Conservation (phyloP, 2,888 invertebrate genomes). For the Keiferia lycopersicella region DNA sequence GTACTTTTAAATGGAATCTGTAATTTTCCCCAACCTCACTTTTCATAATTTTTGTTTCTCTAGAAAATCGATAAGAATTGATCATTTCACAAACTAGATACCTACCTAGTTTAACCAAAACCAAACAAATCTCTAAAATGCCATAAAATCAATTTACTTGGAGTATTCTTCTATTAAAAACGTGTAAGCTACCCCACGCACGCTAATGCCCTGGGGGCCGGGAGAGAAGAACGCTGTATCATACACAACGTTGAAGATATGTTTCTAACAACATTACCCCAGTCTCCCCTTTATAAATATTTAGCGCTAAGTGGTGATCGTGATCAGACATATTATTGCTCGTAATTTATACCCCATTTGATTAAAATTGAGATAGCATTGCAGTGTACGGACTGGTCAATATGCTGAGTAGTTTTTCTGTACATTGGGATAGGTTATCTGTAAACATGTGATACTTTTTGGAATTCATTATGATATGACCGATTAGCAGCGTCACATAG, state of each 20-base stretch:
- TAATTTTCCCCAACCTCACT: too few species aligned
- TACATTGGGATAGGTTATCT: too few species aligned
- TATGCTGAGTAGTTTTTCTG: background rate
- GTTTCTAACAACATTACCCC: constrained; percentile 25
- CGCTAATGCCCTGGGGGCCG: constrained; percentile 26
- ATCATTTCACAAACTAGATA: too few species aligned
- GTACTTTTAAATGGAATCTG: too few species aligned
- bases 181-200: constrained; percentile 17
- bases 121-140: constrained; percentile 2
- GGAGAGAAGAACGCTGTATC: constrained; percentile 34
- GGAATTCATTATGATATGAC: too few species aligned
- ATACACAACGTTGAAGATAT: constrained; percentile 40
- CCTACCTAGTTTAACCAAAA: background rate
- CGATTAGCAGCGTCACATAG: too few species aligned
- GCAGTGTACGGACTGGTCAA: too few species aligned
- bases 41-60: too few species aligned
- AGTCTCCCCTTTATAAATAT: constrained; percentile 19
- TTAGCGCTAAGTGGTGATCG: constrained; percentile 22
- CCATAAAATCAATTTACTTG: constrained; percentile 7
- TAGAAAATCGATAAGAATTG: too few species aligned
- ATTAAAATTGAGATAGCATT: background rate
- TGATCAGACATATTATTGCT: constrained; percentile 24
- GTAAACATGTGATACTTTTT: too few species aligned
- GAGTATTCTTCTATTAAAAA: constrained; percentile 16
- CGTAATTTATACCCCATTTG: constrained; percentile 20